Evolutionary conservation across 2,797 vertebrate genomes (phyloP).

Genomic region (Sebastes diaconus): DNA sequence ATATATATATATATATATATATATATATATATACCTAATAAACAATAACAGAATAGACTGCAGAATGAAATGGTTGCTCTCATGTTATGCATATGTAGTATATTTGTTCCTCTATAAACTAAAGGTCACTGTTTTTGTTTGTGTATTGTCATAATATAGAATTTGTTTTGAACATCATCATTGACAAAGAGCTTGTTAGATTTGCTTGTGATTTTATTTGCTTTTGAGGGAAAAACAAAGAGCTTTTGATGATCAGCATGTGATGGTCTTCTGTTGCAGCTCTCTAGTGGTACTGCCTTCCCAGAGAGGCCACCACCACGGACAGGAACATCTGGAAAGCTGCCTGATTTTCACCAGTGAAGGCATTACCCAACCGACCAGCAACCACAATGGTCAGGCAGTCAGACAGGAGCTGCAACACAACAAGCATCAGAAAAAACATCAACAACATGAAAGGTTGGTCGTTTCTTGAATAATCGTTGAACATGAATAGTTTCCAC

Average conservation of each 20-base stretch:
- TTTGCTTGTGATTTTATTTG: slow-evolving; percentile 14
- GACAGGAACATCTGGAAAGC: slow-evolving; percentile 85
- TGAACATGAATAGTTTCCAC: too few species aligned
- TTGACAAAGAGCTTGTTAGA: not conserved
- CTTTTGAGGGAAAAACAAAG: not conserved
- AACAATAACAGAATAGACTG: not conserved
- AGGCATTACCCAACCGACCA: too few species aligned
- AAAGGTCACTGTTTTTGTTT: not conserved
- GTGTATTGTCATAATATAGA: not conserved
- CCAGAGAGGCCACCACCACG: slow-evolving; percentile 84
- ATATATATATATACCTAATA: not conserved
- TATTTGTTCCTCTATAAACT: not conserved
- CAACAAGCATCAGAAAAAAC: too few species aligned
- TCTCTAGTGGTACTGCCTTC: slow-evolving; percentile 85
- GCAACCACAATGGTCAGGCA: too few species aligned
- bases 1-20: too few species aligned
- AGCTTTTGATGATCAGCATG: not conserved
- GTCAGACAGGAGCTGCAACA: too few species aligned
- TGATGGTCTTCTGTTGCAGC: not conserved
- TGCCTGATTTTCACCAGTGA: slow-evolving; percentile 56
- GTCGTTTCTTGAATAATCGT: too few species aligned
- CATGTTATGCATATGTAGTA: not conserved
- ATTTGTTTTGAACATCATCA: not conserved
- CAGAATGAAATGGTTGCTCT: not conserved
- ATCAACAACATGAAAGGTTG: too few species aligned